A percentile compares a stretch with the other conserved stretches of the same genome.
phyloP scores from a whole-genome alignment of 1,140 invertebrate genomes.

The Rhyacophila brunnea region DNA sequence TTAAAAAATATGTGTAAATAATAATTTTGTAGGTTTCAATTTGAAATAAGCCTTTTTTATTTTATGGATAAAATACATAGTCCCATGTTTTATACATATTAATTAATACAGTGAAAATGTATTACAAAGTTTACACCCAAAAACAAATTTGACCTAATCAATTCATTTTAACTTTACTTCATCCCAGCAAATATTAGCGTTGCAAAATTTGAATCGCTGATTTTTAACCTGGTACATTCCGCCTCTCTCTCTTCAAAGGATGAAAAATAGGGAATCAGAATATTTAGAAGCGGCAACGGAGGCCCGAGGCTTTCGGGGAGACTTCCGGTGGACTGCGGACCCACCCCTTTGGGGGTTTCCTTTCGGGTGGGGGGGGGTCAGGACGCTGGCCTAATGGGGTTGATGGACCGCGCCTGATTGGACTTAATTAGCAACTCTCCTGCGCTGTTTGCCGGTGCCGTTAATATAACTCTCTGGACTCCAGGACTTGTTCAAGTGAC shows the following conservation, averaged over 20 bases:
- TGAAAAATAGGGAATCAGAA: too few relatives aligned
- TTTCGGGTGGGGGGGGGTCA: background rate
- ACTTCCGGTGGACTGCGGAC: background rate
- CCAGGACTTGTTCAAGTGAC: background rate
- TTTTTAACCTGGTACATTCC: too few relatives aligned
- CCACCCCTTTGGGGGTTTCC: conserved; percentile 1
- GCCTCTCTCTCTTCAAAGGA: too few relatives aligned
- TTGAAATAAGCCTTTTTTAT: too few relatives aligned
- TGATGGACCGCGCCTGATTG: conserved; percentile 53
- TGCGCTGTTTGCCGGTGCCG: conserved; percentile 36
- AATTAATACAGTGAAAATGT: background rate
- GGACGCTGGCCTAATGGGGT: conserved; percentile 44
- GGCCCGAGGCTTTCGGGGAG: conserved; percentile 12
- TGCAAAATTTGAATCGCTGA: too few relatives aligned
- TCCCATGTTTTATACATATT: too few relatives aligned
- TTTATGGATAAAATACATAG: too few relatives aligned
- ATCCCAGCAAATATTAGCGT: too few relatives aligned
- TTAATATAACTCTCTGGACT: conserved; percentile 29
- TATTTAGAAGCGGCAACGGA: conserved; percentile 45
- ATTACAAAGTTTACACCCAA: conserved; percentile 12
- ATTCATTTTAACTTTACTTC: too few relatives aligned
- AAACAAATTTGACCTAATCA: too few relatives aligned
- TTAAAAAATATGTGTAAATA: too few relatives aligned
- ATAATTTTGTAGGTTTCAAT: too few relatives aligned
- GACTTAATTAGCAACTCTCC: conserved; percentile 53